Conservation (phyloP, 2,888 invertebrate species). For the Orthosia cruda region DNA sequence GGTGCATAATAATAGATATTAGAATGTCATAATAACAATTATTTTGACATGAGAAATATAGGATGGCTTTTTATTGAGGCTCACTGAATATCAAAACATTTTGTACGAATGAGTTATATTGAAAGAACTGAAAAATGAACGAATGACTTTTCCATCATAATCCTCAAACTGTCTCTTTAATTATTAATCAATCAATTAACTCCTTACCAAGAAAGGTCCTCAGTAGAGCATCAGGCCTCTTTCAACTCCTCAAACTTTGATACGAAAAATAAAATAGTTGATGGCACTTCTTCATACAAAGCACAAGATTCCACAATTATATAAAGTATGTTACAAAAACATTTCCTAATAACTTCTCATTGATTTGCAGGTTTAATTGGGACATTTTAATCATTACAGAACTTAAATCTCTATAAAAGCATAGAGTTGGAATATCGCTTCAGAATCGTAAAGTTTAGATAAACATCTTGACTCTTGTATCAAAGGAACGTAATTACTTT, state of each 20-base stretch:
- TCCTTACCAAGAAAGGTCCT: no score
- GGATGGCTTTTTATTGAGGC: not conserved
- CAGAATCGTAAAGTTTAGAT: constrained; percentile 39
- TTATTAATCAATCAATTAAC: not conserved
- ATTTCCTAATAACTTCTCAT: constrained; percentile 10
- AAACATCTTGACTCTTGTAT: constrained; percentile 46
- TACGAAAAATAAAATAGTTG: not conserved
- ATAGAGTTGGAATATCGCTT: constrained; percentile 5
- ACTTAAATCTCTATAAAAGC: not conserved
- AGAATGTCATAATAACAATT: constrained; percentile 10
- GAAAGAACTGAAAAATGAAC: not conserved
- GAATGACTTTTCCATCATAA: not conserved
- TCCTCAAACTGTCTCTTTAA: no score
- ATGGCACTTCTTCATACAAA: not conserved
- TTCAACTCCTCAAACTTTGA: not conserved
- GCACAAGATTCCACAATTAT: not conserved
- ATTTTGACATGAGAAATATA: constrained; percentile 3
- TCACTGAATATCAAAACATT: not conserved
- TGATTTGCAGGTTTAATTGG: constrained; percentile 1
- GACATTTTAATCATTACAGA: constrained; percentile 19
- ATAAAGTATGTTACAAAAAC: not conserved
- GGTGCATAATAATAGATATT: constrained; percentile 31
- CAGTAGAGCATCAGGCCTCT: not conserved
- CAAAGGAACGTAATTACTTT: constrained; percentile 45
- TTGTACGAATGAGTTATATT: not conserved